Evolutionary conservation across 2,797 vertebrate genomes (phyloP), one percentile per base, ranked within the genome.

Genomic region (Spea hammondii): DNA sequence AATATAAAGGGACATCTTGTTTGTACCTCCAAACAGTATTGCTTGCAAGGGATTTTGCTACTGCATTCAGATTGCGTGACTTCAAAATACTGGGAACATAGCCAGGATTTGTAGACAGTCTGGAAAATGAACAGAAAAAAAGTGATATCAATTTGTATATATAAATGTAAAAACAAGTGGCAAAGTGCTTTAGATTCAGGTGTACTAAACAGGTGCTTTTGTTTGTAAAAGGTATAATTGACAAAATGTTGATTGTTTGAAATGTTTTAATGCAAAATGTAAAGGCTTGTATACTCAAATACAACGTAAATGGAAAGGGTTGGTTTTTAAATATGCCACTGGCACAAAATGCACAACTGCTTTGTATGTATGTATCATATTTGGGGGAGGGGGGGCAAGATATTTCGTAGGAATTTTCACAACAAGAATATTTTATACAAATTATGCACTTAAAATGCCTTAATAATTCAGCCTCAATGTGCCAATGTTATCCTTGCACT

Each of bases 51-150:
- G 91, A 99, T 96, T 91, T 92, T 95, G 92, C 95, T 96, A 89
- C 92, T 95, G 96, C 97, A 99, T 93, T 96, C 95, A 90, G 94
- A 94, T 94, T 98, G 96, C 88, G 96, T 95, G 88, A 94, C 96
- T 93, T 98, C 95, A 95, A 99, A 99, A 91, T 96, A 97, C 93
- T 98, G 96, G 93, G 96, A 98, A 94, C 97, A 99, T 88, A 99
- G 94, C 97, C 97, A 99, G 90, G 96, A 96, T 94, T 99, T 99
- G 93, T 99, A 99, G 93, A 97, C 97, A 91, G 92, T 94, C 97
- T 99, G 88, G 70, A 88, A 88, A 87, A 82, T 32, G 32, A 32
- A 88, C 76, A 87, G 59, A 71, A 85, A 70, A 8, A 86, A 87
- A 6, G 48, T 62, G 45, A 65, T 50, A 75, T 32, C 32, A 55